Conservation (phyloP, 2,797 vertebrate species). For the Orientallactaga sibirica region DNA sequence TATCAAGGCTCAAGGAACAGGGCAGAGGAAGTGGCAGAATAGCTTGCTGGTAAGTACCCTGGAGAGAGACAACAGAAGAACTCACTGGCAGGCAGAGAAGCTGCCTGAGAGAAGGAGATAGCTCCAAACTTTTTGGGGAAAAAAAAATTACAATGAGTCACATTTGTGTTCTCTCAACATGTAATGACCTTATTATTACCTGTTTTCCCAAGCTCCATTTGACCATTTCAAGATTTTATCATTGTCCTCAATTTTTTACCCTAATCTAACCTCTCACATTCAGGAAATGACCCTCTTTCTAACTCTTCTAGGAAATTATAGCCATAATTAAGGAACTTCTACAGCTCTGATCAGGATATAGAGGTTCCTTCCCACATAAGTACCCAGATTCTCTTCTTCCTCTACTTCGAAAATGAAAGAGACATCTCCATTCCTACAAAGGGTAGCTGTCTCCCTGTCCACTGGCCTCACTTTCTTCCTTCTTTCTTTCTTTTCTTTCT, state of each 20-base stretch:
- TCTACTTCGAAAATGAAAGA: not conserved
- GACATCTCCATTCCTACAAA: too few species aligned
- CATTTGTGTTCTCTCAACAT: not conserved
- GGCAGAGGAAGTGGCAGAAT: too few species aligned
- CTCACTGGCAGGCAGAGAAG: not conserved
- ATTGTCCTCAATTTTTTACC: not conserved
- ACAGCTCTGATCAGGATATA: not conserved
- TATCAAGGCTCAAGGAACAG: too few species aligned
- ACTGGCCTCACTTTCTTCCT: too few species aligned
- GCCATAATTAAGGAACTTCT: not conserved
- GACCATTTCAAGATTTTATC: not conserved
- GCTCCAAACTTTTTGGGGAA: not conserved
- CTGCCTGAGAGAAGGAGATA: not conserved
- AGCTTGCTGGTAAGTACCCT: too few species aligned
- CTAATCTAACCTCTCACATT: not conserved
- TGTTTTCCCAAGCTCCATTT: not conserved
- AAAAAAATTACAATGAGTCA: not conserved
- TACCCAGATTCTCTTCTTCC: not conserved
- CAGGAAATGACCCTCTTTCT: not conserved
- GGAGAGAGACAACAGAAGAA: not conserved
- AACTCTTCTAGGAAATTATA: conserved; percentile 24
- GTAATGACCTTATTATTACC: not conserved
- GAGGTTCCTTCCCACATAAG: too few species aligned
- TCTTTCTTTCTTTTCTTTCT: too few species aligned
- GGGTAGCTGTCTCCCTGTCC: too few species aligned